Evolutionary conservation across 1,140 invertebrate species (phyloP).

Genomic region (Anastatus disparis): DNA sequence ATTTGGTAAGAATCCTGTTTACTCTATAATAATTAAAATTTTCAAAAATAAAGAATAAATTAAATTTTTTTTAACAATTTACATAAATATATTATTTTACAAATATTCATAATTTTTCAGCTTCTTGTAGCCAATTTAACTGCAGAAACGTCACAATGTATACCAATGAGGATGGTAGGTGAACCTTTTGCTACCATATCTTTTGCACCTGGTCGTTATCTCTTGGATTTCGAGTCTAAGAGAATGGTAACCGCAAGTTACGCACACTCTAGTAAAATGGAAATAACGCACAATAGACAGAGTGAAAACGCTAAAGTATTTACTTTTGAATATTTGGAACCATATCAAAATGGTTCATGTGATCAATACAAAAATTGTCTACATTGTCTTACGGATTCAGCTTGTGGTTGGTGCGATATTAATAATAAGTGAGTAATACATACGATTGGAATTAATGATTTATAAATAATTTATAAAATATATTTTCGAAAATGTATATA

Average conservation of each 20-base stretch:
- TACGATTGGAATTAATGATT: neutral
- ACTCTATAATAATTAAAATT: slow-evolving; percentile 3
- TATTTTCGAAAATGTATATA: neutral
- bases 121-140: slow-evolving; percentile 74
- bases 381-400: slow-evolving; percentile 86
- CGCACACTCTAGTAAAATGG: slow-evolving; percentile 80
- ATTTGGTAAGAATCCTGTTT: slow-evolving; percentile 48
- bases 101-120: slow-evolving; percentile 50
- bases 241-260: slow-evolving; percentile 63
- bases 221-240: slow-evolving; percentile 79
- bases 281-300: slow-evolving; percentile 78
- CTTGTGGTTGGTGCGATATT: slow-evolving; percentile 90
- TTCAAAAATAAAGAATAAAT: no score
- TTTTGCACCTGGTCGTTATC: slow-evolving; percentile 69
- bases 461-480: neutral
- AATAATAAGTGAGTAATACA: slow-evolving; percentile 61
- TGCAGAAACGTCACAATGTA: slow-evolving; percentile 74
- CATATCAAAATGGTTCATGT: slow-evolving; percentile 84
- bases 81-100: neutral
- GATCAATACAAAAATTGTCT: slow-evolving; percentile 83
- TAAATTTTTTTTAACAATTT: no score
- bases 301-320: slow-evolving; percentile 82
- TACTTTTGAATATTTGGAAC: slow-evolving; percentile 90
- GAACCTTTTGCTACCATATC: slow-evolving; percentile 64
- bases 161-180: slow-evolving; percentile 57